phyloP scores from a whole-genome alignment of 1,140 invertebrate species.

The Drosophila lacteicornis region DNA sequence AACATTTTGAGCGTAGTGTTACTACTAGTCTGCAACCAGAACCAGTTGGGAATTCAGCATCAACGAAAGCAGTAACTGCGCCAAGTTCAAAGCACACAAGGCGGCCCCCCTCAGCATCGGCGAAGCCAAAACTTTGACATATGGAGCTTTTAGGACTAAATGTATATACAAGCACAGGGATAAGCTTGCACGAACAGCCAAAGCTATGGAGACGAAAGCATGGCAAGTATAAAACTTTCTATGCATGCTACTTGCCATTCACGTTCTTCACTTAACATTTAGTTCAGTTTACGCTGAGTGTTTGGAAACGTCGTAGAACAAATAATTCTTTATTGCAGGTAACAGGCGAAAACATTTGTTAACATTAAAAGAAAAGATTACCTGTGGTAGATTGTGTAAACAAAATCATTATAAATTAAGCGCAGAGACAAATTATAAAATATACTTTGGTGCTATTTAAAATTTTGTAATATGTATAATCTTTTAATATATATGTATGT shows the following conservation, averaged over 20 bases:
- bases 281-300: conserved; percentile 15
- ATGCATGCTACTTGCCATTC: not conserved
- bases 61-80: not conserved
- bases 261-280: conserved; percentile 8
- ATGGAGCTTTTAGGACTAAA: not conserved
- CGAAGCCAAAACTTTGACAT: not conserved
- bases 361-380: not conserved
- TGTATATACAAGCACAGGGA: not conserved
- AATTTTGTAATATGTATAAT: not conserved
- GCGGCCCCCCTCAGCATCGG: not conserved
- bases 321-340: conserved; percentile 1
- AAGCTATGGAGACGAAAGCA: conserved; percentile 2
- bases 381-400: not conserved
- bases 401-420: not conserved
- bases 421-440: not conserved
- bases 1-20: not conserved
- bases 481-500: not conserved
- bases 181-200: not conserved
- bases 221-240: conserved; percentile 2
- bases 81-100: not conserved
- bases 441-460: not conserved
- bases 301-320: conserved; percentile 7
- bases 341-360: not conserved
- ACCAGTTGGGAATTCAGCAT: not conserved
- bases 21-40: not conserved